phyloP scores from a whole-genome alignment of 37 sponge, comb jelly and placozoan species.

The Ianthella basta region DNA sequence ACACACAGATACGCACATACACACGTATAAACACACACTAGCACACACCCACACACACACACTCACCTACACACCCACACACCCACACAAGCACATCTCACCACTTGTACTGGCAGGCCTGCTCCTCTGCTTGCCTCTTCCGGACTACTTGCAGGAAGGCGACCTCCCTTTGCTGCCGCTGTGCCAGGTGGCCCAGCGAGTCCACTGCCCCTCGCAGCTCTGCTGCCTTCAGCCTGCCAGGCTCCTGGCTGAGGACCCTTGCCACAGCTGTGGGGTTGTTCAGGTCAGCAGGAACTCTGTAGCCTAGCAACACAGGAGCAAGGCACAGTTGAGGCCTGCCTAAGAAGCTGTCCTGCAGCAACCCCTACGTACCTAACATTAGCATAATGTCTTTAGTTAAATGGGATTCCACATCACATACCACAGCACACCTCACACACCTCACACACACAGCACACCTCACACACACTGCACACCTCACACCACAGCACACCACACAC shows the following conservation, averaged over 20 bases:
- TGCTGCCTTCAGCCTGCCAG: conserved; percentile 65
- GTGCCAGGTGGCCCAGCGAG: background rate
- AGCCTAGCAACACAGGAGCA: conserved; percentile 1
- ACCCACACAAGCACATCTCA: conserved; percentile 3
- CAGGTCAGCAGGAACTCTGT: conserved; percentile 59
- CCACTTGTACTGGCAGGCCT: conserved; percentile 61
- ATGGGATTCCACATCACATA: too few species aligned
- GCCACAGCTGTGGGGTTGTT: conserved; percentile 67
- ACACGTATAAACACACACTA: conserved; percentile 40
- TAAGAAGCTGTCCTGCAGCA: background rate
- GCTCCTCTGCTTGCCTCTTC: conserved; percentile 47
- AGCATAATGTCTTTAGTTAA: too few species aligned
- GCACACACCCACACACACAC: conserved; percentile 49
- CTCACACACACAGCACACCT: too few species aligned
- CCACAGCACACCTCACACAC: too few species aligned
- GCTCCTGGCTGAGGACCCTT: conserved; percentile 66
- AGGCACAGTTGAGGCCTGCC: background rate
- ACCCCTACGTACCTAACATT: too few species aligned
- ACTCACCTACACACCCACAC: conserved; percentile 24
- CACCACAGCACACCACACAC: too few species aligned
- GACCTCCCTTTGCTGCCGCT: conserved; percentile 39
- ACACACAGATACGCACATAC: conserved; percentile 42
- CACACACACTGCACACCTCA: too few species aligned
- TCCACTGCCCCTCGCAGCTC: conserved; percentile 34
- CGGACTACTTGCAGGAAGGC: conserved; percentile 45